Percentiles rank a stretch among this genome's conserved stretches.
Evolutionary conservation across 2,113 vertebrate genomes (phyloP).

Genomic region (Canis aureus): DNA sequence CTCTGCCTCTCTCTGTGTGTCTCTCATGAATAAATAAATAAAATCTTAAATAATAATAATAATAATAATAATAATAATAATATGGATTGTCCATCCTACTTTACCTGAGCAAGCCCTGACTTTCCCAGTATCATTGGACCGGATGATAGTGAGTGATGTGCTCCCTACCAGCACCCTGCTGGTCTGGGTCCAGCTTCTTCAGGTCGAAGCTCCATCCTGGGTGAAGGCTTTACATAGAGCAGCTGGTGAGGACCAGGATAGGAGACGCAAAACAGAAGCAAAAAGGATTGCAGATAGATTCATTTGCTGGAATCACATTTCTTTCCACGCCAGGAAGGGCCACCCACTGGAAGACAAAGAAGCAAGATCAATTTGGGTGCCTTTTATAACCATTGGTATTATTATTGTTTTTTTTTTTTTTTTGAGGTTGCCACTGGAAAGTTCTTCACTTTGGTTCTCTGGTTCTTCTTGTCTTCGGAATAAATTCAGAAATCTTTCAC

Average conservation of each 20-base stretch:
- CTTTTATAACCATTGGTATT: no score
- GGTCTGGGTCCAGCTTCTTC: not conserved
- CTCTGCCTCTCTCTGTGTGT: no score
- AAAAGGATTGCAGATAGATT: not conserved
- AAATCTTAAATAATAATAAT: no score
- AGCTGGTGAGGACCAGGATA: not conserved
- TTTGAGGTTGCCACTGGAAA: not conserved
- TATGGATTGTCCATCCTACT: fast-evolving
- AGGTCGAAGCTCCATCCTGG: not conserved
- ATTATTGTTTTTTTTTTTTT: no score
- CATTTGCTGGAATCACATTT: not conserved
- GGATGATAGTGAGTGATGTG: fast-evolving
- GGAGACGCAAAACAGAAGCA: no score
- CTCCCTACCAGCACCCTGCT: no score
- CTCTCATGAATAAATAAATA: no score
- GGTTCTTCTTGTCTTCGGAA: not conserved
- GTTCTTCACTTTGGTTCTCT: not conserved
- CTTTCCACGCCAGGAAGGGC: not conserved
- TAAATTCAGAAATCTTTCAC: not conserved
- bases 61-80: no score
- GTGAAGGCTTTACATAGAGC: not conserved
- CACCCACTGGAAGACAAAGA: not conserved
- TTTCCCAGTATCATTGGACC: not conserved
- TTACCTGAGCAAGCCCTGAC: no score
- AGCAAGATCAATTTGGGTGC: not conserved